Conservation (phyloP, 2,113 vertebrate genomes). For the Corythornis madagascariensis region DNA sequence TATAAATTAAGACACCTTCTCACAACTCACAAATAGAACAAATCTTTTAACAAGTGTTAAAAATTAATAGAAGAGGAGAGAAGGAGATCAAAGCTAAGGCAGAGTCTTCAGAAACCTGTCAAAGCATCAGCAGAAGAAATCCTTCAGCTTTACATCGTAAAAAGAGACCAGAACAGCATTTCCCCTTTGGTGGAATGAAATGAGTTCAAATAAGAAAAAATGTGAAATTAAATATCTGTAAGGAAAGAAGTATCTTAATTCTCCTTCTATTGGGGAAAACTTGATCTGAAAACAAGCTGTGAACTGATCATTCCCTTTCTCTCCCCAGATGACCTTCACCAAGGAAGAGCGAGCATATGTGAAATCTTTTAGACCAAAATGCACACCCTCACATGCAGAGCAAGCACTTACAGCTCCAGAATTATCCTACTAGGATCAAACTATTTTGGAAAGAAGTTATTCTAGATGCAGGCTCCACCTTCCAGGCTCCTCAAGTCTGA, state of each 20-base stretch:
- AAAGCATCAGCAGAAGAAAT: background rate
- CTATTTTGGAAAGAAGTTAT: background rate
- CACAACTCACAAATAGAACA: constrained; percentile 27
- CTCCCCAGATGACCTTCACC: background rate
- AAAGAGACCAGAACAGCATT: constrained; percentile 1
- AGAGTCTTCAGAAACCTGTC: constrained; percentile 20
- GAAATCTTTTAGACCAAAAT: background rate
- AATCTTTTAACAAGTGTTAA: constrained; percentile 63
- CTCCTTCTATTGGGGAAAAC: background rate
- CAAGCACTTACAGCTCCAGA: background rate
- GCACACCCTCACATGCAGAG: background rate
- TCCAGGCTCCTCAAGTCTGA: background rate
- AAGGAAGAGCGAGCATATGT: background rate
- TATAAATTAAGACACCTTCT: constrained; percentile 52
- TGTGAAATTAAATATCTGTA: background rate
- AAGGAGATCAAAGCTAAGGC: constrained; percentile 35
- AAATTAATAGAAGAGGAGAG: constrained; percentile 43
- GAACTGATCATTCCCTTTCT: background rate
- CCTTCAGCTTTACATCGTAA: constrained; percentile 9
- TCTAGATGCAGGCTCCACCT: background rate
- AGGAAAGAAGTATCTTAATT: background rate
- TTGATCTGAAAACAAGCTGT: constrained; percentile 9
- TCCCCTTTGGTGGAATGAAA: constrained; percentile 5
- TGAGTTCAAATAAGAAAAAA: background rate
- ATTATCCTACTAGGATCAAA: background rate